phyloP scores from a whole-genome alignment of 2,797 vertebrate genomes.

The Bucorvus abyssinicus region DNA sequence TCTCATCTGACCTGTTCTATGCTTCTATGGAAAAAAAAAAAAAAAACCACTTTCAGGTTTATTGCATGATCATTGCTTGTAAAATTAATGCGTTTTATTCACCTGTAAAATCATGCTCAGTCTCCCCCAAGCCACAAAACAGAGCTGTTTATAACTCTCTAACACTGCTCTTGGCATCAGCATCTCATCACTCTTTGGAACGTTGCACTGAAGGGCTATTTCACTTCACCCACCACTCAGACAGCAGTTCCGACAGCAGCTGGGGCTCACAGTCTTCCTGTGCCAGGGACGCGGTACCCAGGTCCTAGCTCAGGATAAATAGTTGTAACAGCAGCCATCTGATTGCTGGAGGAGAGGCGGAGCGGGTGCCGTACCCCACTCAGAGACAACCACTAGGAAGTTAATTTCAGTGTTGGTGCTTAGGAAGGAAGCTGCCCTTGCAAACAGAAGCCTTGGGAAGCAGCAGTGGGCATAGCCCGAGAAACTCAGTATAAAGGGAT shows the following conservation, averaged over 20 bases:
- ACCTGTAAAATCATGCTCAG: neutral
- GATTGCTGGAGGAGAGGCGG: neutral
- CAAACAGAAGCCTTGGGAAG: neutral
- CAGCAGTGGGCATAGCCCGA: neutral
- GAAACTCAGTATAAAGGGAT: neutral
- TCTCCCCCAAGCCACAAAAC: neutral
- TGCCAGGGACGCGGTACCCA: fast-evolving
- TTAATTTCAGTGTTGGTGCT: neutral
- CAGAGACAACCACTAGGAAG: fast-evolving
- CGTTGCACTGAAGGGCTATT: neutral
- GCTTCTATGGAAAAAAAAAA: neutral
- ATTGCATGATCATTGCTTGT: neutral
- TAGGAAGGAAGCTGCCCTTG: neutral
- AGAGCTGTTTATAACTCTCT: neutral
- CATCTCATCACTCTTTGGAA: neutral
- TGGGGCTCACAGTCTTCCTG: neutral
- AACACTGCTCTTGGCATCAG: neutral
- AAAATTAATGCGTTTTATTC: slow-evolving; percentile 16
- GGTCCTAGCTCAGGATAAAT: neutral
- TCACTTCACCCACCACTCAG: neutral
- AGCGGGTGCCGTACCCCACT: fast-evolving
- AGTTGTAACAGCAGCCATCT: neutral
- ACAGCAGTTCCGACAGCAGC: neutral
- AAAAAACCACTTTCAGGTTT: neutral
- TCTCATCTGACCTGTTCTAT: neutral